Conservation (phyloP, 2,888 invertebrate genomes). For the Uloborus plumipes region DNA sequence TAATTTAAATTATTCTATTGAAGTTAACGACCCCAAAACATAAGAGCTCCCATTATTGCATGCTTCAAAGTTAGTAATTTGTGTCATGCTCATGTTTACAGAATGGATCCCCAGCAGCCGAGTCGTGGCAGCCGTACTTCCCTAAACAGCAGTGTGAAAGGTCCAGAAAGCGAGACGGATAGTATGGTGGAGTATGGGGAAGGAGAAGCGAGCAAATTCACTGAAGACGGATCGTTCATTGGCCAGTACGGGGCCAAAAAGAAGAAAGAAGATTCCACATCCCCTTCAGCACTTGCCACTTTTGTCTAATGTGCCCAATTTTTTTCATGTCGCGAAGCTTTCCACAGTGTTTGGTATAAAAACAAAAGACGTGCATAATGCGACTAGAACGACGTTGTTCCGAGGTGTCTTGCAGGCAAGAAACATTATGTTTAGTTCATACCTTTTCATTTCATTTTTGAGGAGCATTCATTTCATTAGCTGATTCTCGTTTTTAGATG, state of each 20-base stretch:
- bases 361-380: too few relatives aligned
- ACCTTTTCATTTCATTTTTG: too few relatives aligned
- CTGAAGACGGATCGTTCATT: constrained; percentile 98
- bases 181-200: constrained; percentile 99
- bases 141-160: constrained; percentile 69
- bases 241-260: constrained; percentile 91
- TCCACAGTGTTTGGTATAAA: too few relatives aligned
- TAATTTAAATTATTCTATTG: too few relatives aligned
- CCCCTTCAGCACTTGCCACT: constrained; percentile 60
- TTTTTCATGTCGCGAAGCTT: too few relatives aligned
- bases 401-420: too few relatives aligned
- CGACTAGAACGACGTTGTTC: too few relatives aligned
- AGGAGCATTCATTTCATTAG: too few relatives aligned
- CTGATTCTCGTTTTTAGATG: too few relatives aligned
- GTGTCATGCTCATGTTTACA: background rate
- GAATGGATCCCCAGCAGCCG: constrained; percentile 39
- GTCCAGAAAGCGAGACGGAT: constrained; percentile 95
- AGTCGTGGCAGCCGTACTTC: constrained; percentile 67
- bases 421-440: too few relatives aligned
- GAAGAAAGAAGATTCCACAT: constrained; percentile 66
- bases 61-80: background rate
- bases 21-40: too few relatives aligned
- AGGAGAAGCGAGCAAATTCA: constrained; percentile 89
- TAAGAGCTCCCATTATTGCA: too few relatives aligned
- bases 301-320: constrained; percentile 40